phyloP scores from a whole-genome alignment of 2,888 invertebrate species.

The Drosophila multiciliata region DNA sequence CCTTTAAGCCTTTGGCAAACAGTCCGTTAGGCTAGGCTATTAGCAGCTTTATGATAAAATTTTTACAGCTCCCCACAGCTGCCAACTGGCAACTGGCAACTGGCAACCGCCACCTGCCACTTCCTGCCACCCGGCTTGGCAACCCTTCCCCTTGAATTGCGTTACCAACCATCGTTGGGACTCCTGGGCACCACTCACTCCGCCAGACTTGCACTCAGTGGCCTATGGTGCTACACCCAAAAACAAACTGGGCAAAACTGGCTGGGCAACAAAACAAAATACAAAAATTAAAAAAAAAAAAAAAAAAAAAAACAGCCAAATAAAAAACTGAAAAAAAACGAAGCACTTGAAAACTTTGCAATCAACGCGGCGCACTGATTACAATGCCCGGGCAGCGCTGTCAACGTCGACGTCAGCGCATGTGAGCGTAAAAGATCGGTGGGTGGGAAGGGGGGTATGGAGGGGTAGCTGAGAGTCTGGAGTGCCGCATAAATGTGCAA shows the following conservation, averaged over 20 bases:
- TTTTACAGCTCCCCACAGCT: conserved; percentile 5
- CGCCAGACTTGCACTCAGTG: conserved; percentile 25
- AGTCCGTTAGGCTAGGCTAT: conserved; percentile 41
- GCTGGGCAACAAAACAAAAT: conserved; percentile 4
- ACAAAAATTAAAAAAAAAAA: conserved; percentile 9
- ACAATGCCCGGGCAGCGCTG: conserved; percentile 58
- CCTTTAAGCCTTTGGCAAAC: conserved; percentile 47
- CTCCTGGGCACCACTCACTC: neutral
- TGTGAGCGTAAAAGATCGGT: neutral
- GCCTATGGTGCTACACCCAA: conserved; percentile 43
- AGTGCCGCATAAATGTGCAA: conserved; percentile 68
- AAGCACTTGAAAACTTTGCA: conserved; percentile 77
- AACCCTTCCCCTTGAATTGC: conserved; percentile 9
- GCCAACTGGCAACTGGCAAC: conserved; percentile 2
- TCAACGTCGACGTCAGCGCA: conserved; percentile 33
- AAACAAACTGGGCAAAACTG: conserved; percentile 33
- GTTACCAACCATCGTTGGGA: conserved; percentile 16
- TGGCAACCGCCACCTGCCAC: neutral
- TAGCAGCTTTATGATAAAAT: conserved; percentile 49
- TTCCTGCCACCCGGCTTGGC: neutral
- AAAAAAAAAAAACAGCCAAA: conserved; percentile 21
- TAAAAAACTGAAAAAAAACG: conserved; percentile 29
- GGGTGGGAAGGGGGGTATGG: neutral
- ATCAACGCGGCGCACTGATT: conserved; percentile 76
- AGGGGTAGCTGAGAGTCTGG: neutral